Conservation (phyloP, 2,113 vertebrate genomes). For the Emydocephalus ijimae region DNA sequence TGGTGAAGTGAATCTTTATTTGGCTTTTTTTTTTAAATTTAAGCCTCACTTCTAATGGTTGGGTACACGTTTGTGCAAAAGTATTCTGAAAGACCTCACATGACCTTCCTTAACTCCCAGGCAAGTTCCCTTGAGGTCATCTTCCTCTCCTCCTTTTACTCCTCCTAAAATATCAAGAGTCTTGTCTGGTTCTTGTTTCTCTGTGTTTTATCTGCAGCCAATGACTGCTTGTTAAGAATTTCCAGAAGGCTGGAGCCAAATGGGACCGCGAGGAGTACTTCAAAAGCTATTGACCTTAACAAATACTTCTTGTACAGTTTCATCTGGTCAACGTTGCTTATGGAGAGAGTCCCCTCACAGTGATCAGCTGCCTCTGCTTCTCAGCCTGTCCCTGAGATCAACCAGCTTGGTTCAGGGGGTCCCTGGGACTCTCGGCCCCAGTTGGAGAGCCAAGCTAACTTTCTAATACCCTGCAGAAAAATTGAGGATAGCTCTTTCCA, state of each 20-base stretch:
- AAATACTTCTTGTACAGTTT: not conserved
- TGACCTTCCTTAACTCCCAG: not conserved
- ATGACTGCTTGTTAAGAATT: not conserved
- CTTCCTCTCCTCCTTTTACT: not conserved
- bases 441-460: not conserved
- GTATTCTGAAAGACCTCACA: not conserved
- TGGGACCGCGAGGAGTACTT: not conserved
- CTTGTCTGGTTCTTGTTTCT: not conserved
- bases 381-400: not conserved
- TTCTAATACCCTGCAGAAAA: not conserved
- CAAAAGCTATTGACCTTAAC: not conserved
- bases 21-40: constrained; percentile 12
- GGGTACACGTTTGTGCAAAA: constrained; percentile 30
- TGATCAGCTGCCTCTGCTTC: not conserved
- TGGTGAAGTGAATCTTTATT: constrained; percentile 50
- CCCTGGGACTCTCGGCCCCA: not conserved
- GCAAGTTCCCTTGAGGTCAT: not conserved
- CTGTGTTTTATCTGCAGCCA: not conserved
- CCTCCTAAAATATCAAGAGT: not conserved
- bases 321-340: not conserved
- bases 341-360: not conserved
- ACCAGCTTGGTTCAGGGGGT: not conserved
- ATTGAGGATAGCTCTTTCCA: not conserved
- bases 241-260: not conserved
- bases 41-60: not conserved